Evolutionary conservation across 1,140 invertebrate species (phyloP).

Genomic region (Meteorus sp.): DNA sequence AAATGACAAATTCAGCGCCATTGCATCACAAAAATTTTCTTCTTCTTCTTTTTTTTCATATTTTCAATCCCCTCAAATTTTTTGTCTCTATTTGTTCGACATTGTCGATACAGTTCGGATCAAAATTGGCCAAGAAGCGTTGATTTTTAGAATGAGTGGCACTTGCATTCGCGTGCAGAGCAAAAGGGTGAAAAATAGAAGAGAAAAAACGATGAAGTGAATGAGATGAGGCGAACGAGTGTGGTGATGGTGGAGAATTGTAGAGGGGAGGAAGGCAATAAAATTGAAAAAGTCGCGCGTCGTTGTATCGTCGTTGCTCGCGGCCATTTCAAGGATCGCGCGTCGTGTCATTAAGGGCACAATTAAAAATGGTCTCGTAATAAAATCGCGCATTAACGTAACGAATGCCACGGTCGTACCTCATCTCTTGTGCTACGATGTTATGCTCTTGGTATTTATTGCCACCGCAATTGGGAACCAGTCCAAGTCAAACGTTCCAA

Average conservation of each 20-base stretch:
- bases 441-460: slow-evolving; percentile 50
- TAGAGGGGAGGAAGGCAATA: background rate
- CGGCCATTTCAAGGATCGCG: slow-evolving; percentile 16
- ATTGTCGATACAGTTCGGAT: too few species aligned
- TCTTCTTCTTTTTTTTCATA: too few species aligned
- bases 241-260: background rate
- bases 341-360: slow-evolving; percentile 48
- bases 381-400: slow-evolving; percentile 55
- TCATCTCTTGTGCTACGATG: slow-evolving; percentile 40
- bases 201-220: too few species aligned
- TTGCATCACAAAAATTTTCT: too few species aligned
- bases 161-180: too few species aligned
- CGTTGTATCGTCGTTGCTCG: background rate
- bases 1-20: too few species aligned
- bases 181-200: too few species aligned
- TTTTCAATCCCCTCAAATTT: too few species aligned
- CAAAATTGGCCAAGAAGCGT: too few species aligned
- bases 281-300: slow-evolving; percentile 1
- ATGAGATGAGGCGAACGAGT: too few species aligned
- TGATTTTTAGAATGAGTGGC: too few species aligned
- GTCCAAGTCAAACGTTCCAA: slow-evolving; percentile 51
- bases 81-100: too few species aligned
- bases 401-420: slow-evolving; percentile 46
- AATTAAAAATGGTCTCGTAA: slow-evolving; percentile 56
- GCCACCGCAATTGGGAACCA: slow-evolving; percentile 51